Percentiles rank a stretch among this genome's conserved stretches.
These are phyloP conservation scores for Sphecodes monilicornis DNA, from an alignment of 2,888 invertebrate species.

Conservation along the genomic window DNA sequence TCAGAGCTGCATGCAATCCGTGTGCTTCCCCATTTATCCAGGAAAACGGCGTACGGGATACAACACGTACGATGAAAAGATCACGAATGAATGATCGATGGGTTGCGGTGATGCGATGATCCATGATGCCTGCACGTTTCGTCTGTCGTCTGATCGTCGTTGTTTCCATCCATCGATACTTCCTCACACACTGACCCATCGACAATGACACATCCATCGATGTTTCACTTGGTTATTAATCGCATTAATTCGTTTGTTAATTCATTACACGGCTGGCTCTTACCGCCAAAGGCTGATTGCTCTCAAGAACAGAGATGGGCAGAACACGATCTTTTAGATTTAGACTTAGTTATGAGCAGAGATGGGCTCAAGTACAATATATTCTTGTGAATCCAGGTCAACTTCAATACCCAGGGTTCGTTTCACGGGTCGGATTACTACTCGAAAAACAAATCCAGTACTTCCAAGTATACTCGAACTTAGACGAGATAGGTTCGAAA, in stretches of 20 bases:
- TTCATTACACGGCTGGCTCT: not conserved
- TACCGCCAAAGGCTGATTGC: not conserved
- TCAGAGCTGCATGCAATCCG: slow-evolving; percentile 55
- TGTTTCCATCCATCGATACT: slow-evolving; percentile 28
- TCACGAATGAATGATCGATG: slow-evolving; percentile 45
- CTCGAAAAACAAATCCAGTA: too few species aligned
- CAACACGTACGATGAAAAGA: slow-evolving; percentile 40
- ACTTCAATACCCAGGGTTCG: too few species aligned
- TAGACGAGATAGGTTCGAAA: too few species aligned
- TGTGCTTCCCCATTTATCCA: slow-evolving; percentile 5
- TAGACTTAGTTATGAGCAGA: too few species aligned
- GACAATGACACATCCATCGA: slow-evolving; percentile 50
- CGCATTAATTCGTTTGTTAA: slow-evolving; percentile 37
- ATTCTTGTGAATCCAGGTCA: too few species aligned
- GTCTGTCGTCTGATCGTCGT: slow-evolving; percentile 45
- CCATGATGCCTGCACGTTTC: slow-evolving; percentile 37
- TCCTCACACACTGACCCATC: slow-evolving; percentile 27
- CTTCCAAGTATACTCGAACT: too few species aligned
- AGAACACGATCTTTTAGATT: not conserved
- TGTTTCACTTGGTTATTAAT: slow-evolving; percentile 34
- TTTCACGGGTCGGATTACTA: too few species aligned
- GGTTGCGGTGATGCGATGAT: slow-evolving; percentile 53
- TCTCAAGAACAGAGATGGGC: slow-evolving; percentile 34
- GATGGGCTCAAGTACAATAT: too few species aligned
- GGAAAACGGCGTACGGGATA: slow-evolving; percentile 40